Conservation (phyloP, 2,113 vertebrate species). For the Orthonyx spaldingii region DNA sequence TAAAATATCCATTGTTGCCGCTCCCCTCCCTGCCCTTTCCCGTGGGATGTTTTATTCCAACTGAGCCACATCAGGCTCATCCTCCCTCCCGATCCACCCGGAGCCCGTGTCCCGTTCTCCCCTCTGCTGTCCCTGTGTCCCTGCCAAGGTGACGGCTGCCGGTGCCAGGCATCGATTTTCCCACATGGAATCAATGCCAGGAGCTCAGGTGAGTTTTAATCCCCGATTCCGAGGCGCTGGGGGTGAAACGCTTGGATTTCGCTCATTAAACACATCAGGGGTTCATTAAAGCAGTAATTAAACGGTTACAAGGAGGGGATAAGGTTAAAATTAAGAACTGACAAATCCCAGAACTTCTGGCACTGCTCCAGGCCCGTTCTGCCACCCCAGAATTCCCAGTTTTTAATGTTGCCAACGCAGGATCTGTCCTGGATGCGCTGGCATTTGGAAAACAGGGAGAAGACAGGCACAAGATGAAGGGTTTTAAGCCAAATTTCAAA, state of each 20-base stretch:
- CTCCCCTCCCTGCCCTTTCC: not conserved
- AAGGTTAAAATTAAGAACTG: not conserved
- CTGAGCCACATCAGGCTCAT: not conserved
- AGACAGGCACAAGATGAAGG: not conserved
- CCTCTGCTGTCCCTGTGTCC: not conserved
- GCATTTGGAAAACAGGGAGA: not conserved
- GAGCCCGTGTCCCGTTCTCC: not conserved
- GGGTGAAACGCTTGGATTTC: not conserved
- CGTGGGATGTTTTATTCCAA: not conserved
- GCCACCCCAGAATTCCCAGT: not conserved
- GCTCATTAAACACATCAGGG: not conserved
- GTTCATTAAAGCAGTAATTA: not conserved
- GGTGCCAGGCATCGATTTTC: conserved; percentile 23
- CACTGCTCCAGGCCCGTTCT: not conserved
- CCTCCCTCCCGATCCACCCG: not conserved
- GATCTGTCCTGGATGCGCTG: not conserved
- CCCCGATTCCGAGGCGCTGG: not conserved
- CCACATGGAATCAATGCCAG: not conserved
- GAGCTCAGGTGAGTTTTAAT: not conserved
- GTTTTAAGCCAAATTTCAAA: not conserved
- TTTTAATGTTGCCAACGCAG: not conserved
- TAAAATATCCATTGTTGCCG: not conserved
- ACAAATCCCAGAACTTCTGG: not conserved
- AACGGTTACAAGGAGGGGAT: not conserved
- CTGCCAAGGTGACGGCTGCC: not conserved